A percentile compares a stretch with the other conserved stretches of the same genome.
Evolutionary conservation across 2,888 invertebrate species (phyloP).

Genomic region (Epirrita christyi): DNA sequence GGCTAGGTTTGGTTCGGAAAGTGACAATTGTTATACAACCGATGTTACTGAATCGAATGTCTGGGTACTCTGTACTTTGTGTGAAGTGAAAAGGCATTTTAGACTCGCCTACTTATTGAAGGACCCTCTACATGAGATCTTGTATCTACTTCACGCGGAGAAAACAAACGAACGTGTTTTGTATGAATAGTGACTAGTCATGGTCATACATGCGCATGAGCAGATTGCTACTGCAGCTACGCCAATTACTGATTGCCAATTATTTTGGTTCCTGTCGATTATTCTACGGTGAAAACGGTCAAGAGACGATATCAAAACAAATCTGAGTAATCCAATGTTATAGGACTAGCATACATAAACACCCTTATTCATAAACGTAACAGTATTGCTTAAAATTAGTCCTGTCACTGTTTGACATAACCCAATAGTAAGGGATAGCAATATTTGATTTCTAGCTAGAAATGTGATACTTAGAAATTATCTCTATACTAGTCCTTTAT

Average conservation of each 20-base stretch:
- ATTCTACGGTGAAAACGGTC: neutral
- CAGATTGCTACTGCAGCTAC: slow-evolving; percentile 4
- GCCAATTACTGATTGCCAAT: neutral
- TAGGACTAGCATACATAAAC: too few relatives aligned
- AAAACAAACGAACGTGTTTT: slow-evolving; percentile 34
- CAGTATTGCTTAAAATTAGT: too few relatives aligned
- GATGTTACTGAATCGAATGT: slow-evolving; percentile 29
- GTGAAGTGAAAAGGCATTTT: slow-evolving; percentile 45
- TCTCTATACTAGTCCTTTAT: too few relatives aligned
- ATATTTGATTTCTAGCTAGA: too few relatives aligned
- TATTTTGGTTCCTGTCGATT: neutral
- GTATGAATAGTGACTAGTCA: slow-evolving; percentile 19
- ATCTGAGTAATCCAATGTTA: slow-evolving; percentile 1
- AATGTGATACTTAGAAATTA: too few relatives aligned
- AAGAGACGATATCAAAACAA: slow-evolving; percentile 9
- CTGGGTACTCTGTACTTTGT: slow-evolving; percentile 24
- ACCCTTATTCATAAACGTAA: too few relatives aligned
- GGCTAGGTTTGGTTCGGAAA: slow-evolving; percentile 22
- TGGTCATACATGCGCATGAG: slow-evolving; percentile 2
- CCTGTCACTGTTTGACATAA: too few relatives aligned
- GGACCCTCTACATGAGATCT: slow-evolving; percentile 30
- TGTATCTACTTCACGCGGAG: slow-evolving; percentile 28
- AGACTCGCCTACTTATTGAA: slow-evolving; percentile 38
- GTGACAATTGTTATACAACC: slow-evolving; percentile 52
- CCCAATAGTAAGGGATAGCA: too few relatives aligned